Evolutionary conservation across 2,888 invertebrate species (phyloP).

Genomic region (Pollenia angustigena): DNA sequence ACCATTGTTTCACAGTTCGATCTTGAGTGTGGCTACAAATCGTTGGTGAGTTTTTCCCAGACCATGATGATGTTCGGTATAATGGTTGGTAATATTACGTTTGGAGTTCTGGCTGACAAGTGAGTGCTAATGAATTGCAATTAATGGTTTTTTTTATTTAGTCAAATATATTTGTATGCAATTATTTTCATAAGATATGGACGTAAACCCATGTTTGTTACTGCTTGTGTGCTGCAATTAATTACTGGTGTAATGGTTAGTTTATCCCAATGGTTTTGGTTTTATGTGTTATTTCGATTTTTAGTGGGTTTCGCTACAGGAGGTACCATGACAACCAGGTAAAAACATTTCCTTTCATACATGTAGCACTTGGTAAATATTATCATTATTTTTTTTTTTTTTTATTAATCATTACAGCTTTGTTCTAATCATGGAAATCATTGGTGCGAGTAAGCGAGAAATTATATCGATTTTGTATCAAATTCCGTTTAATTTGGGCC

Average conservation of each 20-base stretch:
- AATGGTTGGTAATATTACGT: conserved; percentile 89
- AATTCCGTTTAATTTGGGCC: conserved; percentile 89
- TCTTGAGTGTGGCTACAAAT: conserved; percentile 85
- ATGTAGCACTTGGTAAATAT: too few relatives aligned
- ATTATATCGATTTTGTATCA: conserved; percentile 86
- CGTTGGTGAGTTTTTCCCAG: conserved; percentile 90
- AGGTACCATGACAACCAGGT: conserved; percentile 91
- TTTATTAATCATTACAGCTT: conserved; percentile 84
- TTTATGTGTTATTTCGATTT: conserved; percentile 89
- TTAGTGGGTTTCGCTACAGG: conserved; percentile 91
- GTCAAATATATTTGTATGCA: not conserved
- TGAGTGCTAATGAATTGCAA: conserved; percentile 80
- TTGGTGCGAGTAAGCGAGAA: conserved; percentile 86
- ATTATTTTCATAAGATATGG: conserved; percentile 87
- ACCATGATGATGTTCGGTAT: conserved; percentile 92
- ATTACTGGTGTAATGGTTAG: conserved; percentile 89
- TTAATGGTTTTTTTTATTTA: too few relatives aligned
- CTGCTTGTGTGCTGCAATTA: conserved; percentile 90
- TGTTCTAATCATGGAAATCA: conserved; percentile 88
- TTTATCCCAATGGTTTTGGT: conserved; percentile 87
- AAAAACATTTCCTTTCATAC: too few relatives aligned
- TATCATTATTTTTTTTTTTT: too few relatives aligned
- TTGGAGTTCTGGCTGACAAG: conserved; percentile 92
- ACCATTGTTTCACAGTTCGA: conserved; percentile 91
- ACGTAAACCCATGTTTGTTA: conserved; percentile 89